These are phyloP conservation scores for Cyclopterus lumpus DNA, from an alignment of 2,797 vertebrate species.

Conservation along the genomic window DNA sequence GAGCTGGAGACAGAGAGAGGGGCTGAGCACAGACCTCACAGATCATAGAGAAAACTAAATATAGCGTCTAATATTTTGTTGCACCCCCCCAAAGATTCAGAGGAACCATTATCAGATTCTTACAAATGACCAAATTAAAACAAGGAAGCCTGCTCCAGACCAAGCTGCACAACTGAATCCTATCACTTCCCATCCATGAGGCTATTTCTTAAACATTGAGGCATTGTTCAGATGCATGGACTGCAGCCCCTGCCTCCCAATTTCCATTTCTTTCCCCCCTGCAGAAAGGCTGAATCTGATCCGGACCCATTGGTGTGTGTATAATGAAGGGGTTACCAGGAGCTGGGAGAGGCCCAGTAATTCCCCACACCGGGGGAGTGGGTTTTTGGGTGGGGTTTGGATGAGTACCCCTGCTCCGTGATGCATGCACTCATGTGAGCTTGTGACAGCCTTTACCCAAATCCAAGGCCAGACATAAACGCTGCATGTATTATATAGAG, in stretches of 20 bases:
- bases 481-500: slow-evolving; percentile 78
- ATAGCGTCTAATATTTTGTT: slow-evolving; percentile 23
- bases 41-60: slow-evolving; percentile 26
- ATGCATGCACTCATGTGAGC: slow-evolving; percentile 88
- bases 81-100: slow-evolving; percentile 22
- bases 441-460: slow-evolving; percentile 84
- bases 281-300: slow-evolving; percentile 85
- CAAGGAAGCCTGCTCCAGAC: slow-evolving; percentile 40
- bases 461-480: slow-evolving; percentile 81
- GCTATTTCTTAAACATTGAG: slow-evolving; percentile 82
- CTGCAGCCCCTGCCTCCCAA: slow-evolving; percentile 79
- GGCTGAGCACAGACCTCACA: slow-evolving; percentile 18
- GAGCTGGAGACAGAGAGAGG: slow-evolving; percentile 35
- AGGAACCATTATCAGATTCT: slow-evolving; percentile 28
- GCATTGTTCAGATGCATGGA: slow-evolving; percentile 85
- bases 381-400: slow-evolving; percentile 87
- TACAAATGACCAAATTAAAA: slow-evolving; percentile 51
- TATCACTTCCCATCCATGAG: slow-evolving; percentile 68
- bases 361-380: slow-evolving; percentile 86
- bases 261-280: slow-evolving; percentile 75
- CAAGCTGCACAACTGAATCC: slow-evolving; percentile 56
- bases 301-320: slow-evolving; percentile 89
- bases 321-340: slow-evolving; percentile 90
- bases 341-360: slow-evolving; percentile 89
- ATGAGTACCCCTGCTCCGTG: slow-evolving; percentile 87